Evolutionary conservation across 2,888 invertebrate genomes (phyloP).

Genomic region (Drosophila borealis): DNA sequence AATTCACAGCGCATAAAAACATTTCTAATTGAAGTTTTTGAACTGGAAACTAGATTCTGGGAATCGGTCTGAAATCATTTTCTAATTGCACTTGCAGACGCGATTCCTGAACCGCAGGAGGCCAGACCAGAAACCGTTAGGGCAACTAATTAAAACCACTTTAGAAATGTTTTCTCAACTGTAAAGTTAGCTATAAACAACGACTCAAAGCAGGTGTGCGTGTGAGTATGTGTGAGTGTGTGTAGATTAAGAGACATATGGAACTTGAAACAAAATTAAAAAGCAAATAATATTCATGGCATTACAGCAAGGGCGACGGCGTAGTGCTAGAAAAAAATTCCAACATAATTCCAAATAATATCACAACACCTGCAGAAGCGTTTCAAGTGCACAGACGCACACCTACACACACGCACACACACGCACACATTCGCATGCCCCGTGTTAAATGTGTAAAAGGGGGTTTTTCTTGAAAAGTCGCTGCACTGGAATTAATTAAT

Average conservation of each 20-base stretch:
- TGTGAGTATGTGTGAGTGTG: slow-evolving; percentile 1
- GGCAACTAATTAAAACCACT: slow-evolving; percentile 79
- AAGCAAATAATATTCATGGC: slow-evolving; percentile 79
- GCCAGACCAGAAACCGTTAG: slow-evolving; percentile 43
- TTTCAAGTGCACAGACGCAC: slow-evolving; percentile 57
- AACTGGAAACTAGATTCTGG: not conserved
- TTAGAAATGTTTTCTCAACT: slow-evolving; percentile 78
- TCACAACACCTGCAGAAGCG: slow-evolving; percentile 76
- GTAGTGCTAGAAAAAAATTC: slow-evolving; percentile 51
- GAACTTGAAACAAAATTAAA: slow-evolving; percentile 79
- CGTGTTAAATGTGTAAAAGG: slow-evolving; percentile 58
- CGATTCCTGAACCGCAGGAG: slow-evolving; percentile 38
- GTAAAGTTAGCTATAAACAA: slow-evolving; percentile 81
- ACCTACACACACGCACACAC: slow-evolving; percentile 14
- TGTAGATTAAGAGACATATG: slow-evolving; percentile 69
- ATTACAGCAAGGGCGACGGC: slow-evolving; percentile 50
- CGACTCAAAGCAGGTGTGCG: slow-evolving; percentile 35
- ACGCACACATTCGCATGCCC: slow-evolving; percentile 11
- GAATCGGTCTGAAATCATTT: slow-evolving; percentile 33
- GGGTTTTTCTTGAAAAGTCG: slow-evolving; percentile 79
- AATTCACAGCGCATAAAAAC: slow-evolving; percentile 1
- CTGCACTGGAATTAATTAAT: slow-evolving; percentile 81
- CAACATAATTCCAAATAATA: slow-evolving; percentile 79
- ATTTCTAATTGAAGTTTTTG: slow-evolving; percentile 4
- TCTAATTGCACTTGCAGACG: slow-evolving; percentile 24